These are phyloP conservation scores for Leptonema lineaticorne DNA, from an alignment of 1,140 invertebrate species.

Conservation along the genomic window DNA sequence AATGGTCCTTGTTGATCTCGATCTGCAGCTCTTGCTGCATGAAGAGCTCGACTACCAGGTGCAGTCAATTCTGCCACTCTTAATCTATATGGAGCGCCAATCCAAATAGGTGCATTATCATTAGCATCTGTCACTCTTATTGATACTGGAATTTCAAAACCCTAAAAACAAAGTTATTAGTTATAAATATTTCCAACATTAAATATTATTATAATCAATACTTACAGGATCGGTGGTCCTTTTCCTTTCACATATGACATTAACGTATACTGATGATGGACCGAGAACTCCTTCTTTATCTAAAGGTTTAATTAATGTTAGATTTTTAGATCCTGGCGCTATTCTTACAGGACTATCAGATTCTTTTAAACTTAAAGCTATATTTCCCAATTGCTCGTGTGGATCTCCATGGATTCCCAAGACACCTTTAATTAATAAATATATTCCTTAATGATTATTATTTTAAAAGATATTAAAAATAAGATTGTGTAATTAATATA, in stretches of 20 bases:
- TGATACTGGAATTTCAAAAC: constrained; percentile 85
- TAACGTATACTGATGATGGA: constrained; percentile 80
- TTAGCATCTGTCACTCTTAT: constrained; percentile 91
- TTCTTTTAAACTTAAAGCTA: constrained; percentile 77
- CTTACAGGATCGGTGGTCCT: constrained; percentile 73
- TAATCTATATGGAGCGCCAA: constrained; percentile 77
- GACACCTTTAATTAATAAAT: constrained; percentile 52
- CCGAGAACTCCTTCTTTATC: constrained; percentile 85
- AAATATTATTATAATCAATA: constrained; percentile 36
- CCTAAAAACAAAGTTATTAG: constrained; percentile 53
- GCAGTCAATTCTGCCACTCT: constrained; percentile 87
- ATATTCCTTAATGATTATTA: neutral
- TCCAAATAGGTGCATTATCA: constrained; percentile 84
- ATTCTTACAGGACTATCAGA: constrained; percentile 75
- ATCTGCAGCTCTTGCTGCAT: constrained; percentile 77
- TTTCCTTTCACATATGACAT: constrained; percentile 78
- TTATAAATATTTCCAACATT: neutral
- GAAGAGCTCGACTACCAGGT: constrained; percentile 74
- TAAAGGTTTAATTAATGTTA: constrained; percentile 73
- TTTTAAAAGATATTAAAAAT: neutral
- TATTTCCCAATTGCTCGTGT: constrained; percentile 67
- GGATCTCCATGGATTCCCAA: constrained; percentile 81
- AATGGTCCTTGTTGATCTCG: constrained; percentile 86
- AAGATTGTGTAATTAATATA: neutral
- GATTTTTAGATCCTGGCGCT: constrained; percentile 73